Evolutionary conservation across 2,113 vertebrate species (phyloP).

Genomic region (Probosciger aterrimus): DNA sequence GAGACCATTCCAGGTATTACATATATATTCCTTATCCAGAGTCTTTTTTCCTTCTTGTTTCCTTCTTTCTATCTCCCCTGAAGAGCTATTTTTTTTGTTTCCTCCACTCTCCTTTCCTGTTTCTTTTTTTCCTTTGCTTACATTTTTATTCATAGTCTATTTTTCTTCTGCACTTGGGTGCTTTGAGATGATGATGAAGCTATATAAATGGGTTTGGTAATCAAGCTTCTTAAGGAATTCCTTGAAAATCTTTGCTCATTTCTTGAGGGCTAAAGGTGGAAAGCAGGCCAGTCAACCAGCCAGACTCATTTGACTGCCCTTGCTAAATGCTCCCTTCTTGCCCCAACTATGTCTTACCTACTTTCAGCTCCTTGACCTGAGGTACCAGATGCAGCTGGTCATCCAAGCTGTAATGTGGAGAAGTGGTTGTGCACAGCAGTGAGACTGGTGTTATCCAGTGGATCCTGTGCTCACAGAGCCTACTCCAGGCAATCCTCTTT

Average conservation of each 20-base stretch:
- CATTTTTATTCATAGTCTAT: background rate
- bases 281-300: background rate
- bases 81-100: background rate
- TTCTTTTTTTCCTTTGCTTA: background rate
- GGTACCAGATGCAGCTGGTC: background rate
- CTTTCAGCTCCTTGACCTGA: background rate
- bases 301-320: background rate
- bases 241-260: background rate
- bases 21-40: background rate
- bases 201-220: background rate
- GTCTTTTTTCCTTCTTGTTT: background rate
- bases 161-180: background rate
- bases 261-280: background rate
- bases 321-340: background rate
- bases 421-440: background rate
- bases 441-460: background rate
- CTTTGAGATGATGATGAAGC: background rate
- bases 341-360: background rate
- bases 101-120: background rate
- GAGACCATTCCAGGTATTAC: background rate
- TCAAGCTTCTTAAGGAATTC: background rate
- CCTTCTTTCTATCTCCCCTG: background rate
- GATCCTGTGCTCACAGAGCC: background rate
- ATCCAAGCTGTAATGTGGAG: background rate
- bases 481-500: background rate